Base-by-base conservation (phyloP, 2,113 vertebrate genomes). In the Suricata suricatta region DNA sequence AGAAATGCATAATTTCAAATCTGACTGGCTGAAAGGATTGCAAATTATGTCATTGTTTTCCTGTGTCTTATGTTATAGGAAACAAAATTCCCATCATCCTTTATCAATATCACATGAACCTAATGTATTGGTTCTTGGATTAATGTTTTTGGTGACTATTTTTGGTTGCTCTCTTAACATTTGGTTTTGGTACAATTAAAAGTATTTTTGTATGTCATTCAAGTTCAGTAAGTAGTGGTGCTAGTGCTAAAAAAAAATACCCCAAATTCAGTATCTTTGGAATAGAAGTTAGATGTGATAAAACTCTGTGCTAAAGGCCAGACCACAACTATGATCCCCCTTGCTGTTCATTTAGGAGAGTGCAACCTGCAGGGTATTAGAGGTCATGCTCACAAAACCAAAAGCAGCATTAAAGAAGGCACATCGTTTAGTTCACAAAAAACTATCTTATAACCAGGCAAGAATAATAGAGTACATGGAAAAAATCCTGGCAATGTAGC, bases 1-100 rank as follows among this genome's bases (percentile, higher is more conserved):
- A 84, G 50, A 95, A 96, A 88, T 93, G 31, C 2, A 27, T 97
- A 90, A 89, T 96, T 95, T 96, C 31, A 88, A 41, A 79, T 74
- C 66, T 94, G 50, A 25, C 29, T 19, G 57, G 15, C 35, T 85
- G 60, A 63, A 90, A 72, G 52, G 54, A 71, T 91, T 60, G 16
- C 25, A 93, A 11, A 63, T 33, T 80, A 1, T 82, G 44, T 47
- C 38, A 33, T 52, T 77, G 21, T 47, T 96, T 25, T 63, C 33
- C 47, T 29, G 25, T 82, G 23, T 84, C 86, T 94, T 31, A n/a
- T 64, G 57, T 83, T 68, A 87, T 41, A 84, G 72, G 47, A 74
- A 97, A 60, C 72, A 71, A 66, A 96, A 77, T 92, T 93, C 31
- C 29, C 1, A 2, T 92, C 6, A 64, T 90, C 72, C 15, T 79